Base-by-base conservation (phyloP, 2,888 invertebrate genomes). In the Colostygia pectinataria region DNA sequence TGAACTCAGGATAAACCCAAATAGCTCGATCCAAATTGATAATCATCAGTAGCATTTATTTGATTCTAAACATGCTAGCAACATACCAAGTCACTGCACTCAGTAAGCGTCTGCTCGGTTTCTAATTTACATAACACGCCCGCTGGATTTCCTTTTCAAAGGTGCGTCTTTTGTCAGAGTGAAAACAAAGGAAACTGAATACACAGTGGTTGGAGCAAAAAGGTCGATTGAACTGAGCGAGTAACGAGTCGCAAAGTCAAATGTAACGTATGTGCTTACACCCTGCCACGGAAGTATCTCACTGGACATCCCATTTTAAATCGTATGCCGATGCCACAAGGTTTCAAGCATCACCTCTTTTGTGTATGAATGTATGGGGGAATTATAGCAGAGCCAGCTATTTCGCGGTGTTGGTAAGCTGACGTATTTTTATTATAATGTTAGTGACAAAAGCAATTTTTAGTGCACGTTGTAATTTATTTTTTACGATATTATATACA, bases 41-140 rank as follows among this genome's bases (percentile, higher is more conserved):
- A n/a, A n/a, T n/a, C n/a, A n/a, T n/a, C n/a, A n/a, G n/a, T n/a
- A n/a, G n/a, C n/a, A n/a, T n/a, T n/a, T n/a, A n/a, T n/a, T n/a
- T n/a, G n/a, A n/a, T n/a, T n/a, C n/a, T n/a, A 43, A 40, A 23
- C 20, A 33, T 54, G 42, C 45, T 53, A 53, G 49, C 42, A 41
- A 55, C 61, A 42, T 61, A 65, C 61, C 52, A 53, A 46, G 20
- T 44, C 25, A 53, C 61, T 13, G 29, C 49, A 48, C 25, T 40
- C 32, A 42, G 46, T 57, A 63, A 55, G 57, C 69, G 66, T 69
- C 65, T 67, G 68, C 69, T 72, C 72, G 69, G 69, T 75, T 75
- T 72, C 73, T 74, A 76, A 83, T 82, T 83, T 83, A 75, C 82
- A 80, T 82, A 81, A 80, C 74, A 77, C 67, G 66, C 72, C 74